Conservation (phyloP, 2,113 vertebrate species). For the Cnemophilus loriae region DNA sequence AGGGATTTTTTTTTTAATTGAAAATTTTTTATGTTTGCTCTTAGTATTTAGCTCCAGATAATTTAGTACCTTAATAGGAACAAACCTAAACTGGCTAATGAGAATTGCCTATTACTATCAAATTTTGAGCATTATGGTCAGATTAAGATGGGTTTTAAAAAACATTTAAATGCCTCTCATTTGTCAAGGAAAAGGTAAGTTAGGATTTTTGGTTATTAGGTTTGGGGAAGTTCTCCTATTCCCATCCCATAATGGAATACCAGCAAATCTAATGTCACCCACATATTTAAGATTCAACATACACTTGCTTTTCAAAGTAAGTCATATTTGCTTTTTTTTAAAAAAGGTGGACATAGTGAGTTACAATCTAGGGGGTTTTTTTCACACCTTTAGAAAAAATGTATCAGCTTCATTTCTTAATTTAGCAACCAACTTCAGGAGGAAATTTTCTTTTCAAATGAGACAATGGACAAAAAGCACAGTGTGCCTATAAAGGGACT, state of each 20-base stretch:
- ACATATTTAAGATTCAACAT: neutral
- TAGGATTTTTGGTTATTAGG: neutral
- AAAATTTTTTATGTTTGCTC: neutral
- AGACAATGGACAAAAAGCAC: neutral
- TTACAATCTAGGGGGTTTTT: neutral
- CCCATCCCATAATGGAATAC: neutral
- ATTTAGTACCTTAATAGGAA: neutral
- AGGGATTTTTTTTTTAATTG: constrained; percentile 18
- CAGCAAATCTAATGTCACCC: neutral
- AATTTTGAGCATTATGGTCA: neutral
- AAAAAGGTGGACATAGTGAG: neutral
- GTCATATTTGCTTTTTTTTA: neutral
- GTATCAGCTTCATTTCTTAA: neutral
- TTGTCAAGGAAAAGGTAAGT: neutral
- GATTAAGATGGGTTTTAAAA: neutral
- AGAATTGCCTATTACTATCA: neutral
- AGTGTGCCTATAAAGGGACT: neutral
- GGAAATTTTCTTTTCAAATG: neutral
- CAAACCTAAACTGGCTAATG: neutral
- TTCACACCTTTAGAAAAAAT: neutral
- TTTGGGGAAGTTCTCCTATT: neutral
- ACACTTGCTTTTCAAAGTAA: neutral
- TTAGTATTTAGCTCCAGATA: constrained; percentile 13
- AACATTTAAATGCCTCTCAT: neutral
- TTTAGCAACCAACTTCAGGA: neutral